A percentile compares a stretch with the other conserved stretches of the same genome.
Conservation (phyloP, 2,888 invertebrate genomes). For the Nesidiocoris tenuis region DNA sequence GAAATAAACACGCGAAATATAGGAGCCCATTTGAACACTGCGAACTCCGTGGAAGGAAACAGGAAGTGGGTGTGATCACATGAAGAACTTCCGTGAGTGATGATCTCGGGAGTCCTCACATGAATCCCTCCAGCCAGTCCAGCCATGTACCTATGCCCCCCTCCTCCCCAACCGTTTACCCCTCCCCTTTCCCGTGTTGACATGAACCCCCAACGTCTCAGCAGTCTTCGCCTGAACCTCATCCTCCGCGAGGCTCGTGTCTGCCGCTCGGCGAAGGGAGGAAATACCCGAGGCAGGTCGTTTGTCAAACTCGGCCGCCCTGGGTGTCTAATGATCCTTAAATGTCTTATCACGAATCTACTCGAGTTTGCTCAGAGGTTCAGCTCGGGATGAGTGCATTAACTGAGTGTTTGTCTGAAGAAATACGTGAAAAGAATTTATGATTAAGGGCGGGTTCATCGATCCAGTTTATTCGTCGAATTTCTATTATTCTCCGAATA, state of each 20-base stretch:
- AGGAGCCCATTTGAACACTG: neutral
- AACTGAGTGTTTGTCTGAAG: neutral
- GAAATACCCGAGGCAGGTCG: neutral
- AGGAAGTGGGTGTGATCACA: neutral
- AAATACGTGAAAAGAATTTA: neutral
- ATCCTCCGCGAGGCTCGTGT: neutral
- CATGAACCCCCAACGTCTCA: too few relatives aligned
- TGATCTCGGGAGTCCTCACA: too few relatives aligned
- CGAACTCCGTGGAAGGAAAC: neutral
- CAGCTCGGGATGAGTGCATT: conserved; percentile 1
- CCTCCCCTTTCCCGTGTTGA: too few relatives aligned
- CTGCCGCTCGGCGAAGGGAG: neutral
- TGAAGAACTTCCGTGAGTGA: neutral
- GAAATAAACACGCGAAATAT: neutral
- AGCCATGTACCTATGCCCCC: too few relatives aligned
- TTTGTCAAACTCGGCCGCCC: conserved; percentile 10
- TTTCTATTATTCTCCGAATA: too few relatives aligned
- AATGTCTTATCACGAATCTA: neutral
- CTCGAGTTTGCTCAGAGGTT: neutral
- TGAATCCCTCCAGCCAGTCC: too few relatives aligned
- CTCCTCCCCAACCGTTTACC: too few relatives aligned
- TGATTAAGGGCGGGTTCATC: too few relatives aligned
- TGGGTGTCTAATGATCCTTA: conserved; percentile 10
- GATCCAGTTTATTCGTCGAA: too few relatives aligned
- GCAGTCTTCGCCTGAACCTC: neutral